Evolutionary conservation across 2,888 invertebrate species (phyloP), one percentile per base, ranked within the genome.

Genomic region (Oligia latruncula): DNA sequence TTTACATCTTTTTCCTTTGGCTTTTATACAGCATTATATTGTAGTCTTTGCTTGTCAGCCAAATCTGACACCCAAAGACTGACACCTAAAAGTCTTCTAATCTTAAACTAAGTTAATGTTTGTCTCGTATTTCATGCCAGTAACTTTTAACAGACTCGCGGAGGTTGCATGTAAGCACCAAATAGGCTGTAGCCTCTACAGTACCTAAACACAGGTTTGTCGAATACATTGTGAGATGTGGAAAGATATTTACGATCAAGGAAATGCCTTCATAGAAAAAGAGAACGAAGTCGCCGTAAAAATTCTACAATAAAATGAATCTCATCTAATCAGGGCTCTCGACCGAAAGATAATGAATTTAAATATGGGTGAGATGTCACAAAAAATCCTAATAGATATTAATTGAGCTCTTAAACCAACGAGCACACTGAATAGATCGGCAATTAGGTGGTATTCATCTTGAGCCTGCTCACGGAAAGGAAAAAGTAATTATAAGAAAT

Each of bases 401-500:
- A 93, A 93, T 93, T 91, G 92, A 90, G 91, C 91, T 91, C 90
- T 93, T 90, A 90, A 91, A 90, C 84, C 89, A 87, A 88, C 90
- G 91, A 92, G 92, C 91, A 92, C 90, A 92, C 92, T 94, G 93
- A 95, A 95, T 94, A 94, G 94, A 94, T 94, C 93, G 93, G 92
- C 92, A 95, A 95, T 95, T 95, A 95, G 93, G 92, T 89, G 89
- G 92, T 92, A 95, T 95, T 95, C 94, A 95, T 95, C 94, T 93
- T 92, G 89, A 88, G 92, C 88, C 90, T 90, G 87, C 89, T 90
- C 91, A 89, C 84, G 90, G 90, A 90, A 91, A 90, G 82, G 92
- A 91, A 93, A 94, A 95, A 94, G 92, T 93, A 95, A 95, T 95
- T 95, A 95, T 93, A 95, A 94, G 94, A 93, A 94, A 95, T 93